Evolutionary conservation across 2,113 vertebrate species (phyloP), one percentile per base, ranked within the genome.

Genomic region (Coryphaenoides rupestris): DNA sequence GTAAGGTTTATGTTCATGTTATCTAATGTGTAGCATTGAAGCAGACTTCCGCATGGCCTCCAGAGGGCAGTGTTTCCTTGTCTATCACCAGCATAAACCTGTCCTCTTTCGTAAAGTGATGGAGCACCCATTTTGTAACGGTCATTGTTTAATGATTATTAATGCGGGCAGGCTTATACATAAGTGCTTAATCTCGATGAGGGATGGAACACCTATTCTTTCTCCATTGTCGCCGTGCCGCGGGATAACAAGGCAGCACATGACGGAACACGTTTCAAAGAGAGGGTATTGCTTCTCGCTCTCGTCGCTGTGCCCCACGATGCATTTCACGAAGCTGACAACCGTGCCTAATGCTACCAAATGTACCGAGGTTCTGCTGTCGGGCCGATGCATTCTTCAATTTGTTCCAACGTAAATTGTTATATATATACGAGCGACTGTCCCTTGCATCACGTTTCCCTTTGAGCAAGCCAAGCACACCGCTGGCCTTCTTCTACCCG

Each of bases 51-150:
- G 7, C 7, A 56, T n/a, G 4, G 17, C 83, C 89, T 66, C 69
- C 58, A 90, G 90, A 63, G 80, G 89, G 89, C 90, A 91, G 80
- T 87, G 81, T 79, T 83, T 73, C 63, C 70, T 81, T 68, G 87
- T 70, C 77, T 71, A 21, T 60, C 10, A n/a, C 60, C 63, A 53
- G 45, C 65, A 21, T 1, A 16, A 2, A 17, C 9, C 12, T 2
- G 19, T 63, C 17, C 16, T 50, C 23, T 72, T 59, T 68, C 52
- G 12, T 66, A 68, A 64, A 55, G 62, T 58, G 63, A 76, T 75
- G 45, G 33, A 73, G 70, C 69, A 76, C 75, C 81, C 77, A 83
- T 88, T 88, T 87, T 83, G 67, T 81, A 71, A 67, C 60, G 49
- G 58, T 22, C 17, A 70, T 73, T 3, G 28, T 33, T 33, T 33